Evolutionary conservation across 2,113 vertebrate genomes (phyloP), one percentile per base, ranked within the genome.

Genomic region (Callorhinus ursinus): DNA sequence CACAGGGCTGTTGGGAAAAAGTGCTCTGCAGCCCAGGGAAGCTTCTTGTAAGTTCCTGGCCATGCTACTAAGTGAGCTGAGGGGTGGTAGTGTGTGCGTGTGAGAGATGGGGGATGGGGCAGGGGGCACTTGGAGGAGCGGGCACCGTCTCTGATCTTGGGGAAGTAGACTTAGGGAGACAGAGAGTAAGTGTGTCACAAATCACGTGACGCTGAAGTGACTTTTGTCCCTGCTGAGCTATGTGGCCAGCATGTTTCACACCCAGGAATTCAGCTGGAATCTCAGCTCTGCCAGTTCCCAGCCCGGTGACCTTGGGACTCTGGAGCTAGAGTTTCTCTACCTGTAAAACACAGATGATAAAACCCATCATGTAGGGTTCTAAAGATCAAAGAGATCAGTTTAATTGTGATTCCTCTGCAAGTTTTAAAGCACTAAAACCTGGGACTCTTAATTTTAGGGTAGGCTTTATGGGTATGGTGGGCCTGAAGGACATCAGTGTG

Each of bases 261-360:
- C 46, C 63, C 46, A 85, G 28, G 71, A 31, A 90, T 80, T 92
- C 85, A 67, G 22, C 33, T 53, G 79, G 90, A 90, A 46, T 81
- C 53, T 42, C 10, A 8, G n/a, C 74, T 81, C 69, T 80, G 74
- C 80, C 31, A 21, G 79, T 93, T 87, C 49, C 79, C 79, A 46
- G 26, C 72, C 77, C 11, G 10, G 55, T 92, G 89, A 96, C 94
- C 69, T 81, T 97, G 63, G 95, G 88, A 90, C 94, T 96, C 76
- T 79, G 51, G 81, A 42, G 51, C 51, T 90, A 81, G 51, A 71
- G 55, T 92, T 71, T 84, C 65, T 16, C 36, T 76, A 82, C 88
- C 65, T 86, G 15, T 93, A 90, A 96, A 97, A 90, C 36, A 46
- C 94, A 49, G 81, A 46, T 69, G 90, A 59, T 98, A 89, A 97